These are phyloP conservation scores for Drosophila macrospina DNA, from an alignment of 2,888 invertebrate species.

Conservation along the genomic window DNA sequence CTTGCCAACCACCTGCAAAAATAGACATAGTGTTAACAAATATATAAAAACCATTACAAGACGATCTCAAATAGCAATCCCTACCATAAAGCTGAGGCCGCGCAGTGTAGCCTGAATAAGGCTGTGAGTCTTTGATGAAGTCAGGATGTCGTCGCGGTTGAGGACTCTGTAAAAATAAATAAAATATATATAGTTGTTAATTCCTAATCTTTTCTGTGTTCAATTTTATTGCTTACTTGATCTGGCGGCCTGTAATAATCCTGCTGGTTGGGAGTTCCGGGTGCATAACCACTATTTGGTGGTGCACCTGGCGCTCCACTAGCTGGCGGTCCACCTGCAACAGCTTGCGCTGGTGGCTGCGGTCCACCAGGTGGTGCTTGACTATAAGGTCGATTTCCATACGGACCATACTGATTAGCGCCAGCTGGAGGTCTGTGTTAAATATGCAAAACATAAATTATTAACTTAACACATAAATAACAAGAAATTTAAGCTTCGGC, in stretches of 20 bases:
- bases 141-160: constrained; percentile 93
- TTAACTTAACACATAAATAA: background rate
- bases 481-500: too few species aligned
- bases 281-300: constrained; percentile 85
- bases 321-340: constrained; percentile 82
- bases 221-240: constrained; percentile 74
- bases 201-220: background rate
- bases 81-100: constrained; percentile 89
- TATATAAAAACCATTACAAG: background rate
- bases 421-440: constrained; percentile 84
- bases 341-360: constrained; percentile 86
- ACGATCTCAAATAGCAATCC: constrained; percentile 50
- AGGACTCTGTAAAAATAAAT: constrained; percentile 87
- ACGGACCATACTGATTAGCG: constrained; percentile 84
- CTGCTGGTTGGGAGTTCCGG: constrained; percentile 86
- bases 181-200: background rate
- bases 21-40: background rate
- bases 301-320: constrained; percentile 85
- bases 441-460: background rate
- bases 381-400: constrained; percentile 84
- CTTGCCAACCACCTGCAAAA: constrained; percentile 88
- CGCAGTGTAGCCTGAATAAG: constrained; percentile 89
- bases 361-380: constrained; percentile 86
- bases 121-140: constrained; percentile 91
- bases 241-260: constrained; percentile 87